These are phyloP conservation scores for Oncorhynchus nerka DNA, from an alignment of 2,113 vertebrate species.

Conservation along the genomic window DNA sequence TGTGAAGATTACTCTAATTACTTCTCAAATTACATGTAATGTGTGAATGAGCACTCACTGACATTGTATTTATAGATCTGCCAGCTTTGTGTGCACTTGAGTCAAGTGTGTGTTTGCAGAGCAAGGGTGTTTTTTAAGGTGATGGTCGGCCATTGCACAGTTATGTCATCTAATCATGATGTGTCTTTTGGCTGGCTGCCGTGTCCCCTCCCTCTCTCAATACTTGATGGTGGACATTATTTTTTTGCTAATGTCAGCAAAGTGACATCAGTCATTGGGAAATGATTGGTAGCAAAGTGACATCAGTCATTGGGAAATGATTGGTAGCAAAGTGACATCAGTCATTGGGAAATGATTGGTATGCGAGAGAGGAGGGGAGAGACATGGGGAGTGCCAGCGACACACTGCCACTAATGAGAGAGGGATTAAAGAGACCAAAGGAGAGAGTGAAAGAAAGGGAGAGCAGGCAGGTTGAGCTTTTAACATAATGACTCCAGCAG, in stretches of 20 bases:
- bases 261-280: conserved; percentile 69
- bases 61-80: conserved; percentile 27
- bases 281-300: conserved; percentile 60
- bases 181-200: conserved; percentile 53
- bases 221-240: conserved; percentile 40
- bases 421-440: conserved; percentile 12
- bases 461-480: conserved; percentile 52
- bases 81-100: neutral
- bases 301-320: conserved; percentile 58
- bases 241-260: conserved; percentile 71
- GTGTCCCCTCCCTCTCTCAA: conserved; percentile 24
- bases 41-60: conserved; percentile 32
- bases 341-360: conserved; percentile 41
- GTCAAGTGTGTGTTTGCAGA: neutral
- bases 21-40: conserved; percentile 37
- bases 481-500: conserved; percentile 58
- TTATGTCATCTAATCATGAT: conserved; percentile 43
- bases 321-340: conserved; percentile 49
- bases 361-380: conserved; percentile 6
- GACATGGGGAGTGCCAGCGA: conserved; percentile 6
- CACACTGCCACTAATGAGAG: neutral
- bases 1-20: conserved; percentile 1
- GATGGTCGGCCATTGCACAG: neutral
- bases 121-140: conserved; percentile 21
- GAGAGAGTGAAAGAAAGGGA: neutral